Evolutionary conservation across 1,140 invertebrate species (phyloP).

Genomic region (Pararge aegeria): DNA sequence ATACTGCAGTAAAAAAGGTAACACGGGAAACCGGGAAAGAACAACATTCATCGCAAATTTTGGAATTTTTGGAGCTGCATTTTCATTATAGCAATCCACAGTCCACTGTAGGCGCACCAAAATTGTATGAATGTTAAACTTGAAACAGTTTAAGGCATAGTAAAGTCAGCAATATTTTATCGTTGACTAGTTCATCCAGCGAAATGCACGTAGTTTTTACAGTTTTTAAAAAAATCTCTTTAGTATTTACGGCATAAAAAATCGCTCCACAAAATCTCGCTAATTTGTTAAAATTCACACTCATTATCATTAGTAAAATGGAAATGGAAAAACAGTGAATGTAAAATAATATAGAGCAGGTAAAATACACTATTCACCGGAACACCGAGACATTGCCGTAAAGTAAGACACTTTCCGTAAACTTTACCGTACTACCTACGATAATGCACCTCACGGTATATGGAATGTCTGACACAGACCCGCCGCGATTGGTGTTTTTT

Average conservation of each 20-base stretch:
- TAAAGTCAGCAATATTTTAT: background rate
- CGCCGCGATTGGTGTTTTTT: constrained; percentile 19
- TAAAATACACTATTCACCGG: background rate
- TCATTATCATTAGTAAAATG: too few species aligned
- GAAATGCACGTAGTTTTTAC: too few species aligned
- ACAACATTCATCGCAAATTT: constrained; percentile 22
- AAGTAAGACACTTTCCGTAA: background rate
- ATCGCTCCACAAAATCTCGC: too few species aligned
- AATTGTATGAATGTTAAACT: background rate
- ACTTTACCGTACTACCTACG: background rate
- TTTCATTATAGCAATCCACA: constrained; percentile 7
- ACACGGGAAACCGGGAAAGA: constrained; percentile 9
- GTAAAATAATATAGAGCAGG: too few species aligned
- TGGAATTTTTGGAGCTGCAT: constrained; percentile 13
- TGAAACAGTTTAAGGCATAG: background rate
- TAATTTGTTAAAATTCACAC: too few species aligned
- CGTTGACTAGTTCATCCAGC: too few species aligned
- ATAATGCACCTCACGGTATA: background rate
- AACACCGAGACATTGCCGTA: background rate
- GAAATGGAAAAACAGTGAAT: too few species aligned
- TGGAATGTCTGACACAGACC: background rate
- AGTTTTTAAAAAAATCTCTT: too few species aligned
- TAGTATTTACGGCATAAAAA: too few species aligned
- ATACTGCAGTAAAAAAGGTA: constrained; percentile 13
- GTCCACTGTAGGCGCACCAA: background rate